Evolutionary conservation across 1,140 invertebrate genomes (phyloP).

Genomic region (Mylabris phalerata): DNA sequence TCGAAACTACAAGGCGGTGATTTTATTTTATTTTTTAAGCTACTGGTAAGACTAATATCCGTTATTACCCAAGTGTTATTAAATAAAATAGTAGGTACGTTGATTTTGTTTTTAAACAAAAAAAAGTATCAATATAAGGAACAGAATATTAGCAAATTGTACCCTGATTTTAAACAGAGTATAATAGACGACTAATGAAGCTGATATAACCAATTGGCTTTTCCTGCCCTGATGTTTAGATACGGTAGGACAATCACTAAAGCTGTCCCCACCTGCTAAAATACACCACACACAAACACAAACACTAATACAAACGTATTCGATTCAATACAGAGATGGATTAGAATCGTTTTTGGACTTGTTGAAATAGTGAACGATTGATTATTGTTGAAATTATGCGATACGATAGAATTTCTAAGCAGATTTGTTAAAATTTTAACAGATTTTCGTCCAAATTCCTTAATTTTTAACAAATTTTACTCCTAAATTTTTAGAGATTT

Average conservation of each 20-base stretch:
- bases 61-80: no score
- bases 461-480: not conserved
- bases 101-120: not conserved
- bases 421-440: no score
- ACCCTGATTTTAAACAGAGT: slow-evolving; percentile 20
- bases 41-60: no score
- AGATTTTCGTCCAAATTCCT: not conserved
- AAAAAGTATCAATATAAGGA: not conserved
- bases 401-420: no score
- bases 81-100: not conserved
- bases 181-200: slow-evolving; percentile 25
- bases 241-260: slow-evolving; percentile 12
- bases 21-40: no score
- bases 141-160: not conserved
- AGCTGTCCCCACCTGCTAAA: slow-evolving; percentile 7
- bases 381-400: not conserved
- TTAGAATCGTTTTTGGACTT: not conserved
- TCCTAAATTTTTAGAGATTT: not conserved
- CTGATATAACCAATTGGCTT: slow-evolving; percentile 29
- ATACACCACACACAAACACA: not conserved
- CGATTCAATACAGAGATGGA: not conserved
- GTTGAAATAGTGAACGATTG: not conserved
- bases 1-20: no score
- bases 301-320: not conserved
- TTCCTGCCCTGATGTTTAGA: slow-evolving; percentile 14